Base-by-base conservation (phyloP, 2,113 vertebrate genomes). In the Oceanites oceanicus region DNA sequence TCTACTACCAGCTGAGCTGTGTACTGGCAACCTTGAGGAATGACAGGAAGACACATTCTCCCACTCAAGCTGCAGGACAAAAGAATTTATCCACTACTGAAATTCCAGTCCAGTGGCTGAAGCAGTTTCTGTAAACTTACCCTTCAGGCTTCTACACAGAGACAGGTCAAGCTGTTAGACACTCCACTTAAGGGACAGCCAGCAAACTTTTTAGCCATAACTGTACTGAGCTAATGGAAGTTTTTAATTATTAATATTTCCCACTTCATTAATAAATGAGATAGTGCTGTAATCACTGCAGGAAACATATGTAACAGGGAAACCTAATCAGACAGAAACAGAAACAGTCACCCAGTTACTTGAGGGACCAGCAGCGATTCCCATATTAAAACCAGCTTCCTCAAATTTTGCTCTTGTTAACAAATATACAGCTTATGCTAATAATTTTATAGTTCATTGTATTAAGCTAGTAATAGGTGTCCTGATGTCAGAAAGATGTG, bases 231-330 rank as follows among this genome's bases (percentile, higher is more conserved):
- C 66, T 87, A 95, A 94, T 96, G 66, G 38, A 91, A 87, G 61
- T 4, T 81, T 91, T 94, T 21, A 89, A 94, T 94, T 81, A 94
- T 94, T 96, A 84, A 81, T 92, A 84, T 81, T 92, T 81, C 79
- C 73, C 66, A 58, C 76, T 75, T 90, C 63, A 76, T 96, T 87
- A 91, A 94, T 85, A 88, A 93, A 72, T 85, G 13, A 94, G 66
- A 75, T 10, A 42, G 45, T 17, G 21, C 40, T 93, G 68, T 75
- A 61, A 70, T 55, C 67, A 59, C 61, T 81, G 47, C 44, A 91
- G 40, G 40, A 84, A 94, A 79, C n/a, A 71, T 8, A 40, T 8
- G 40, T 78, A 86, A 74, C 34, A 92, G 25, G 53, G 58, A 91
- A 86, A 65, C 25, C 38, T 92, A 29, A 75, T 73, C 47, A 68